Percentiles rank a stretch among this genome's conserved stretches.
These are phyloP conservation scores for Hyperopisus bebe DNA, from an alignment of 2,113 vertebrate genomes.

Conservation along the genomic window DNA sequence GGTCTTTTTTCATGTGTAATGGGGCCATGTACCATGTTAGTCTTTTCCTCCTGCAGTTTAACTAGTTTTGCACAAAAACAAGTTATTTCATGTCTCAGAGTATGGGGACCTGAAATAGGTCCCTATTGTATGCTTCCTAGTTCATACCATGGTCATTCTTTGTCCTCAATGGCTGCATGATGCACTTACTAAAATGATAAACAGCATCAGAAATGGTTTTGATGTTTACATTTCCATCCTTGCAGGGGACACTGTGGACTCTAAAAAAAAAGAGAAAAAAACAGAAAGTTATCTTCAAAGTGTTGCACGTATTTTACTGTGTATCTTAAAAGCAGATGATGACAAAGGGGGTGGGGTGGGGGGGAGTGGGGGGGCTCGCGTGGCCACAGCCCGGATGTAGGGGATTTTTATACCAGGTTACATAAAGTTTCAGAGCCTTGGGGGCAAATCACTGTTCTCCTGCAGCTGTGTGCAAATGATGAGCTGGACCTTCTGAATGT, in stretches of 20 bases:
- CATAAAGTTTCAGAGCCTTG: neutral
- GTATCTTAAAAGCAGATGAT: neutral
- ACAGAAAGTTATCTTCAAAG: neutral
- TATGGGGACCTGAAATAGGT: neutral
- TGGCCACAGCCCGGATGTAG: neutral
- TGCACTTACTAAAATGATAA: neutral
- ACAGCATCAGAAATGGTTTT: neutral
- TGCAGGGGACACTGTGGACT: neutral
- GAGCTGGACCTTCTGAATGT: neutral
- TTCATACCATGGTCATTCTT: neutral
- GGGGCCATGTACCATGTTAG: neutral
- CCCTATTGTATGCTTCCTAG: neutral
- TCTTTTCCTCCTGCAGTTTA: neutral
- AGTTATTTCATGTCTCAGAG: neutral
- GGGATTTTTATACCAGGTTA: slow-evolving; percentile 10
- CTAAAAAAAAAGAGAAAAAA: too few relatives aligned
- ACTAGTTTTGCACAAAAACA: neutral
- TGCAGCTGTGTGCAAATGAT: neutral
- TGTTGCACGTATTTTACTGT: neutral
- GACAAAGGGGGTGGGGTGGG: neutral
- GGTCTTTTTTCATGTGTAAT: neutral
- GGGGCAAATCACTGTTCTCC: neutral
- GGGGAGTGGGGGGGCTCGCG: neutral
- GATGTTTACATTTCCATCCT: neutral
- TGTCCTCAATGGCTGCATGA: neutral